These are phyloP conservation scores for Pseudonaja textilis DNA, from an alignment of 2,113 vertebrate genomes.

Conservation along the genomic window DNA sequence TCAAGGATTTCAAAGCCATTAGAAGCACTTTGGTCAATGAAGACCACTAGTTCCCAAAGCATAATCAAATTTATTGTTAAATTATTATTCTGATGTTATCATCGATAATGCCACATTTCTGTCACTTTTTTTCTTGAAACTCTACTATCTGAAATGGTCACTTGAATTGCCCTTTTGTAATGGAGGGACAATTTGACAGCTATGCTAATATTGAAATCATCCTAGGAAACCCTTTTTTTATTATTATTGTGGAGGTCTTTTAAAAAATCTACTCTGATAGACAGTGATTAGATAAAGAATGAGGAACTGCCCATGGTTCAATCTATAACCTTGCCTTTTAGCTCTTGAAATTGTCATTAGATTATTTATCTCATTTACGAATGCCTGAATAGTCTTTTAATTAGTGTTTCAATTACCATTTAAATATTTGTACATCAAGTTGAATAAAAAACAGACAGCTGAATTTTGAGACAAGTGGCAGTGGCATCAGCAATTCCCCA, in stretches of 20 bases:
- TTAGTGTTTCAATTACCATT: conserved; percentile 67
- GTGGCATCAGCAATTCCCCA: conserved; percentile 56
- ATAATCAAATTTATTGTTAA: neutral
- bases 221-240: neutral
- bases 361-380: conserved; percentile 43
- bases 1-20: neutral
- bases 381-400: conserved; percentile 59
- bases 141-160: neutral
- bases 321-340: conserved; percentile 11
- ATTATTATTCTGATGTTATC: neutral
- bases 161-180: neutral
- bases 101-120: neutral
- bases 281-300: neutral
- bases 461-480: conserved; percentile 65
- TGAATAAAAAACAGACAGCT: conserved; percentile 64
- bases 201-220: neutral
- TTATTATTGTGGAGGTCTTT: neutral
- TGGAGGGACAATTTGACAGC: neutral
- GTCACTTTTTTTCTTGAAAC: neutral
- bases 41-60: neutral
- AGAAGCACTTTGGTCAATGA: neutral
- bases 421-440: conserved; percentile 68
- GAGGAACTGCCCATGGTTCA: conserved; percentile 1
- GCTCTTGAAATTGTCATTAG: conserved; percentile 15
- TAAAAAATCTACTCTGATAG: neutral